Conservation (phyloP, 2,888 invertebrate genomes). For the Clivina fossor region DNA sequence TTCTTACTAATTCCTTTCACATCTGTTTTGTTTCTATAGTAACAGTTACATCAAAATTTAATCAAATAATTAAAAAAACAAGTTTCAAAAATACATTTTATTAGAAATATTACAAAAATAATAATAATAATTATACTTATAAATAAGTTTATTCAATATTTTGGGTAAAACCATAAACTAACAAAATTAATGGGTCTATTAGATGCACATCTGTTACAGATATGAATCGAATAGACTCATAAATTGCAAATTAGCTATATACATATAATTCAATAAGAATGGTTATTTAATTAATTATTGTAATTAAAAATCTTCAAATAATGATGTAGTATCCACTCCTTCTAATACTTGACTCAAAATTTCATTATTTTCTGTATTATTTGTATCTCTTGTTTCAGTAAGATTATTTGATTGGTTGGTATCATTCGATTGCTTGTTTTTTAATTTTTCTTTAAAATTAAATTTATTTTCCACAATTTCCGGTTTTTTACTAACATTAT, state of each 20-base stretch:
- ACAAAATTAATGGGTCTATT: neutral
- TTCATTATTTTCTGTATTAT: slow-evolving; percentile 40
- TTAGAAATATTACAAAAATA: too few relatives aligned
- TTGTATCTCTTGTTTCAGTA: slow-evolving; percentile 36
- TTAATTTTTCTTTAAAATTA: slow-evolving; percentile 5
- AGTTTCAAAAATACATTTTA: too few relatives aligned
- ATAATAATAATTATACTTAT: neutral
- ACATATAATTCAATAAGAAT: neutral
- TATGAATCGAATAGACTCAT: neutral
- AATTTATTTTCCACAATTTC: neutral
- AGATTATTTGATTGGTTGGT: slow-evolving; percentile 3
- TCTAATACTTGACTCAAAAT: slow-evolving; percentile 43
- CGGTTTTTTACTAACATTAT: neutral
- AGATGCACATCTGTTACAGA: neutral
- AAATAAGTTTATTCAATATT: neutral
- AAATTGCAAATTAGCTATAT: neutral
- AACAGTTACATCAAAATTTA: neutral
- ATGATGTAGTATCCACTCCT: slow-evolving; percentile 43
- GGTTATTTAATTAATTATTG: slow-evolving; percentile 6
- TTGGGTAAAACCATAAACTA: neutral
- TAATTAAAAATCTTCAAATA: slow-evolving; percentile 46
- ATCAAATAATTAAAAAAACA: too few relatives aligned
- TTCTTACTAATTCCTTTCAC: neutral
- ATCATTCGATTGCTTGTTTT: neutral
- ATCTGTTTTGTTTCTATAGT: neutral